phyloP scores from a whole-genome alignment of 2,797 vertebrate genomes.

The Sebastes hopkinsi region DNA sequence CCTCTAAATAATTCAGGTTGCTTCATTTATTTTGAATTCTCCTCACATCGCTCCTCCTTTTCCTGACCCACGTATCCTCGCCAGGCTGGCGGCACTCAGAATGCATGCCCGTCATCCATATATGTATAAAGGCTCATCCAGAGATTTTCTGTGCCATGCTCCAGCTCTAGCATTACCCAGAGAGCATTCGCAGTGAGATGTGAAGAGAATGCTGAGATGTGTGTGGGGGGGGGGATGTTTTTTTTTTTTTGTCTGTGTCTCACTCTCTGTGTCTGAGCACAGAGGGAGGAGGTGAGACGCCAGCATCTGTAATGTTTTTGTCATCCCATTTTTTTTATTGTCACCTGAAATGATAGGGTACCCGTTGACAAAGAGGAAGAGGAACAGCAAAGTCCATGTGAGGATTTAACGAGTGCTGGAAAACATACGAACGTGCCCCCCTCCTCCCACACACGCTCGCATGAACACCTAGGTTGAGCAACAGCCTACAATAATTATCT shows the following conservation, averaged over 20 bases:
- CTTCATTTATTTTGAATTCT: slow-evolving; percentile 82
- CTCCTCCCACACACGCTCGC: not conserved
- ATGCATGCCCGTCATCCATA: slow-evolving; percentile 75
- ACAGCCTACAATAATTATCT: slow-evolving; percentile 47
- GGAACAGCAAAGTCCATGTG: slow-evolving; percentile 6
- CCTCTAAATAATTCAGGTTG: slow-evolving; percentile 80
- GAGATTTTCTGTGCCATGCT: slow-evolving; percentile 62
- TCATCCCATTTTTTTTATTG: slow-evolving; percentile 34
- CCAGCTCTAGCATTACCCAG: slow-evolving; percentile 55
- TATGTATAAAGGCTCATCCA: slow-evolving; percentile 77
- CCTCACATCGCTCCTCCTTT: slow-evolving; percentile 60
- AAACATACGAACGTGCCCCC: not conserved
- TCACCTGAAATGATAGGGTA: slow-evolving; percentile 56
- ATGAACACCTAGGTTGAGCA: slow-evolving; percentile 46
- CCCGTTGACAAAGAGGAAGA: slow-evolving; percentile 17
- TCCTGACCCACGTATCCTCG: slow-evolving; percentile 55
- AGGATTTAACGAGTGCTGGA: slow-evolving; percentile 43
- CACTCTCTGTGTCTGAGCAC: slow-evolving; percentile 39
- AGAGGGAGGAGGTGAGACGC: slow-evolving; percentile 17
- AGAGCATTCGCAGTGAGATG: slow-evolving; percentile 66
- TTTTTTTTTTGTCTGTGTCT: slow-evolving; percentile 17
- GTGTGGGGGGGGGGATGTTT: slow-evolving; percentile 4
- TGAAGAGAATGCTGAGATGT: slow-evolving; percentile 72
- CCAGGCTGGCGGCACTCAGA: slow-evolving; percentile 60
- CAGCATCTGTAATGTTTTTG: slow-evolving; percentile 43